Conservation (phyloP, 2,113 vertebrate species). For the Corynorhinus townsendii region DNA sequence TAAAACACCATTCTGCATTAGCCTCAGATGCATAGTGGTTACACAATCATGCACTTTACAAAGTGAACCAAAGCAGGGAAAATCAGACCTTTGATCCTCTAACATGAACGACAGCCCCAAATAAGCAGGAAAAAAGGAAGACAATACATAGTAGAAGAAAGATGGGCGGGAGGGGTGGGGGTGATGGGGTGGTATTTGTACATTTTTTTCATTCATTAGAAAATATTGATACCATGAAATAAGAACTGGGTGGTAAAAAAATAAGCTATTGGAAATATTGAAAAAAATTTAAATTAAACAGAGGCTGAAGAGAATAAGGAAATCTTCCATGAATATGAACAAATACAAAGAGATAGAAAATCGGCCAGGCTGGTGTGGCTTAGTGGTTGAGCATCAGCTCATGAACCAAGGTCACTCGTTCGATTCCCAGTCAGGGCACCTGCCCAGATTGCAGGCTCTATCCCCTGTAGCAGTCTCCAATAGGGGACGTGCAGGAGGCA, state of each 20-base stretch:
- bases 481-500: too few relatives aligned
- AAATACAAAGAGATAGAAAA: not conserved
- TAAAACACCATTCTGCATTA: not conserved
- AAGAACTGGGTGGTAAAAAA: not conserved
- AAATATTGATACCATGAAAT: not conserved
- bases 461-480: too few relatives aligned
- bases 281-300: not conserved
- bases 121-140: not conserved
- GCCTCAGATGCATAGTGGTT: not conserved
- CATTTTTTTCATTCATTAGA: not conserved
- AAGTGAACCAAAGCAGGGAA: not conserved
- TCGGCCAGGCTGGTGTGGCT: too few relatives aligned
- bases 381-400: too few relatives aligned
- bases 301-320: not conserved
- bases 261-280: not conserved
- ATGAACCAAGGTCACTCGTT: too few relatives aligned
- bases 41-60: not conserved
- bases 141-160: not conserved
- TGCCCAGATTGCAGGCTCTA: too few relatives aligned
- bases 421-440: too few relatives aligned
- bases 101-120: not conserved
- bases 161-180: not conserved
- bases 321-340: not conserved
- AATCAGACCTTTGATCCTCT: not conserved
- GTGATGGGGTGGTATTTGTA: too few relatives aligned